A percentile compares a stretch with the other conserved stretches of the same genome.
phyloP scores from a whole-genome alignment of 2,113 vertebrate genomes.

The Physeter macrocephalus region DNA sequence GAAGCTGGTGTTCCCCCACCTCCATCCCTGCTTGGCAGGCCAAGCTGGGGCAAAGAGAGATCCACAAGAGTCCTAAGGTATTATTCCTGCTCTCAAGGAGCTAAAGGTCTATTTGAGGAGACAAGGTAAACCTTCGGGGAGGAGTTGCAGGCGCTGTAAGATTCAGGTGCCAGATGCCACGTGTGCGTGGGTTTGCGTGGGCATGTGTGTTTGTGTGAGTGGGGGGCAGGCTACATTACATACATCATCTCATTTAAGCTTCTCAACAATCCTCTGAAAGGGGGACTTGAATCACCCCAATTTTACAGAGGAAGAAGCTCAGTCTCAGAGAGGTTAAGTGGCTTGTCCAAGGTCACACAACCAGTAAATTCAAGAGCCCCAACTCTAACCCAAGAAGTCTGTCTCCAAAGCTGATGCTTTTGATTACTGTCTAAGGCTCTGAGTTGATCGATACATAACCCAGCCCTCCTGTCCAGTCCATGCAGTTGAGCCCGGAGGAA shows the following conservation, averaged over 20 bases:
- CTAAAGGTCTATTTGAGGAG: not conserved
- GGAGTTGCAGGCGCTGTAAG: no score
- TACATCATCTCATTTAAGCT: not conserved
- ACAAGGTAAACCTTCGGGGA: not conserved
- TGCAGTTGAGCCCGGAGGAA: not conserved
- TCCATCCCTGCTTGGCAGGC: not conserved
- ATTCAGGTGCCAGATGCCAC: not conserved
- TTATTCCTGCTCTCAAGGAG: not conserved
- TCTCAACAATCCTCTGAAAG: not conserved
- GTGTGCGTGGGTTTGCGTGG: not conserved
- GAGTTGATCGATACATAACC: not conserved
- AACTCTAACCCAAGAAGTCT: not conserved
- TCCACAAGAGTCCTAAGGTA: not conserved
- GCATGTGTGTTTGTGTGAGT: rapidly evolving
- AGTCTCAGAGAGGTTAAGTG: not conserved
- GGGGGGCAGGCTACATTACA: not conserved
- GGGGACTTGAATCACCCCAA: not conserved
- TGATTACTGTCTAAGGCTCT: not conserved
- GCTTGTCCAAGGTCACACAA: not conserved
- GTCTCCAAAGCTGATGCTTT: not conserved
- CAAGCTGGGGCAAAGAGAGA: not conserved
- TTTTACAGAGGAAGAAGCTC: not conserved
- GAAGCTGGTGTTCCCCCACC: not conserved
- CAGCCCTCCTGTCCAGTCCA: not conserved
- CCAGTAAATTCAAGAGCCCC: not conserved